Evolutionary conservation across 2,888 invertebrate genomes (phyloP).

Genomic region (Agonopterix subpropinquella): DNA sequence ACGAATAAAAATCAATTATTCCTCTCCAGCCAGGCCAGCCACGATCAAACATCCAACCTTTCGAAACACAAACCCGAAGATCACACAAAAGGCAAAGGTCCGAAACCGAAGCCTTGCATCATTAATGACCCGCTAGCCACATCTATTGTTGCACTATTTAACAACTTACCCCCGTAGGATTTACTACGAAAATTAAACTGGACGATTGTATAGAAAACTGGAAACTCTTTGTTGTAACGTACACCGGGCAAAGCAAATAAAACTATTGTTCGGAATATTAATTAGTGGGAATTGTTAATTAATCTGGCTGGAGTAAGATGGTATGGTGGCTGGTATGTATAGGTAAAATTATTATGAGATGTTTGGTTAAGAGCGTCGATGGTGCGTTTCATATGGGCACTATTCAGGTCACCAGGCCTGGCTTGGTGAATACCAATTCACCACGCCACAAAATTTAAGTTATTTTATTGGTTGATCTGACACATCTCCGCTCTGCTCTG

Average conservation of each 20-base stretch:
- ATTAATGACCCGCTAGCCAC: constrained; percentile 57
- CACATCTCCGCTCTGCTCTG: too few relatives aligned
- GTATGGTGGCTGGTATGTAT: too few relatives aligned
- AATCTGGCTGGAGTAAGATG: not conserved
- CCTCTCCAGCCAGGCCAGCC: too few relatives aligned
- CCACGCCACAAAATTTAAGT: too few relatives aligned
- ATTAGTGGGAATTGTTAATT: constrained; percentile 34
- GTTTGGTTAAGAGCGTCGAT: too few relatives aligned
- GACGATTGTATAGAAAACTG: constrained; percentile 59
- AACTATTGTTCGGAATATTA: constrained; percentile 59
- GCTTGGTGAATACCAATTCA: too few relatives aligned
- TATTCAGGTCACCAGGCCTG: too few relatives aligned
- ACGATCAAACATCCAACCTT: not conserved
- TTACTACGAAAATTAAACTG: constrained; percentile 48
- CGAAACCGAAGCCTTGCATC: constrained; percentile 54
- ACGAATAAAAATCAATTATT: too few relatives aligned
- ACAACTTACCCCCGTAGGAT: constrained; percentile 49
- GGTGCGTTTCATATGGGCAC: too few relatives aligned
- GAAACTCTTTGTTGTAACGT: constrained; percentile 52
- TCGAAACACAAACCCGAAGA: constrained; percentile 15
- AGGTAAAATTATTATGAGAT: too few relatives aligned
- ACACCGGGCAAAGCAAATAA: constrained; percentile 42
- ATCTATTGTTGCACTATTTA: constrained; percentile 70
- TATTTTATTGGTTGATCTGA: too few relatives aligned
- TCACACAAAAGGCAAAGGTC: constrained; percentile 56